phyloP scores from a whole-genome alignment of 2,113 vertebrate species.

The Apteryx owenii region DNA sequence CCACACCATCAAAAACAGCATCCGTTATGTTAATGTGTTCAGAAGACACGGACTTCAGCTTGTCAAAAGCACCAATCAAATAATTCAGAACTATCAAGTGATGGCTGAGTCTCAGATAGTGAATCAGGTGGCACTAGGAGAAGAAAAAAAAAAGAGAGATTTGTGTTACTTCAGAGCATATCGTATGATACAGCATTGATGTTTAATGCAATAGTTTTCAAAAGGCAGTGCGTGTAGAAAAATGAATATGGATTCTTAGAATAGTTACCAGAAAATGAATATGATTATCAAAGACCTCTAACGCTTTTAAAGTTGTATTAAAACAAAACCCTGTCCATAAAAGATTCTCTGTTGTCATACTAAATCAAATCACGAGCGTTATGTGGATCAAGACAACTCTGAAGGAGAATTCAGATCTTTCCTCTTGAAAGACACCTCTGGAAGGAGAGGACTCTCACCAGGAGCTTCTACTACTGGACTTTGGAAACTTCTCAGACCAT shows the following conservation, averaged over 20 bases:
- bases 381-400: not conserved
- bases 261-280: not conserved
- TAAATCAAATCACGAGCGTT: not conserved
- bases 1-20: conserved; percentile 84
- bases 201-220: not conserved
- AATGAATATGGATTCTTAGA: not conserved
- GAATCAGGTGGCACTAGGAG: conserved; percentile 84
- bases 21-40: conserved; percentile 82
- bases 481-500: not conserved
- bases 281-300: not conserved
- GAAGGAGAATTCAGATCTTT: not conserved
- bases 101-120: conserved; percentile 86
- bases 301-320: not conserved
- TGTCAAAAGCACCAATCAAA: conserved; percentile 83
- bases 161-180: not conserved
- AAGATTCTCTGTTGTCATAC: not conserved
- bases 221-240: not conserved
- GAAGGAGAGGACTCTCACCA: not conserved
- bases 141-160: not conserved
- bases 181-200: fast-evolving
- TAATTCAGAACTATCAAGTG: conserved; percentile 84
- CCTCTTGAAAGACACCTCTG: not conserved
- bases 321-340: not conserved
- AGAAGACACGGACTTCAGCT: conserved; percentile 79
- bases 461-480: not conserved